Evolutionary conservation across 2,888 invertebrate genomes (phyloP).

Genomic region (Harpalus rufipes): DNA sequence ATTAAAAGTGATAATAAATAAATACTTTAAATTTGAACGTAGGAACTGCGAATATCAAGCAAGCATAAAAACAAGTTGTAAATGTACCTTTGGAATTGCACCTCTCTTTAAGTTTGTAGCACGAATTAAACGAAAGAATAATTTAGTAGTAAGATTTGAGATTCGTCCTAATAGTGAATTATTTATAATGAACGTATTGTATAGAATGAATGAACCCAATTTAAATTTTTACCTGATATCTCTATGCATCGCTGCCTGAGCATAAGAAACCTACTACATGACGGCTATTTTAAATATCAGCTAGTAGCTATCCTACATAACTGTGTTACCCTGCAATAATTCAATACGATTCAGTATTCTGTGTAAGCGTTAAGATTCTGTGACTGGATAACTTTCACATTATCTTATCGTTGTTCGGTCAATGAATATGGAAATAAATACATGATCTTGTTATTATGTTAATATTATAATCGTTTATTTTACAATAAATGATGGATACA

Average conservation of each 20-base stretch:
- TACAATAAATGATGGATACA: conserved; percentile 67
- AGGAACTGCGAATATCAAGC: too few relatives aligned
- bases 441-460: conserved; percentile 67
- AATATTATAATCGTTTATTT: conserved; percentile 68
- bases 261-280: conserved; percentile 49
- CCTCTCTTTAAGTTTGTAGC: not conserved
- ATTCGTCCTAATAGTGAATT: conserved; percentile 59
- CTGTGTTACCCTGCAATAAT: conserved; percentile 66
- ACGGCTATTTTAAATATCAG: conserved; percentile 63
- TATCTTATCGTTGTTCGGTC: conserved; percentile 48
- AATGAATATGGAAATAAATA: conserved; percentile 60
- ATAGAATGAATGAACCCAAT: conserved; percentile 62
- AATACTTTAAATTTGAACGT: too few relatives aligned
- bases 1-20: too few relatives aligned
- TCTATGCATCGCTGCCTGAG: conserved; percentile 59
- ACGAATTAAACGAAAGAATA: conserved; percentile 4
- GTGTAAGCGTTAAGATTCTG: conserved; percentile 62
- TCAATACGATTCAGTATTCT: conserved; percentile 62
- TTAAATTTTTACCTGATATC: conserved; percentile 63
- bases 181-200: conserved; percentile 59
- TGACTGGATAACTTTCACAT: conserved; percentile 44
- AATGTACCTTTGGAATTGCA: too few relatives aligned
- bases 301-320: conserved; percentile 57
- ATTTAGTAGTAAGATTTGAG: conserved; percentile 54
- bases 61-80: too few relatives aligned